Base-by-base conservation (phyloP, 2,888 invertebrate genomes). In the Sphaeridia pumilis region DNA sequence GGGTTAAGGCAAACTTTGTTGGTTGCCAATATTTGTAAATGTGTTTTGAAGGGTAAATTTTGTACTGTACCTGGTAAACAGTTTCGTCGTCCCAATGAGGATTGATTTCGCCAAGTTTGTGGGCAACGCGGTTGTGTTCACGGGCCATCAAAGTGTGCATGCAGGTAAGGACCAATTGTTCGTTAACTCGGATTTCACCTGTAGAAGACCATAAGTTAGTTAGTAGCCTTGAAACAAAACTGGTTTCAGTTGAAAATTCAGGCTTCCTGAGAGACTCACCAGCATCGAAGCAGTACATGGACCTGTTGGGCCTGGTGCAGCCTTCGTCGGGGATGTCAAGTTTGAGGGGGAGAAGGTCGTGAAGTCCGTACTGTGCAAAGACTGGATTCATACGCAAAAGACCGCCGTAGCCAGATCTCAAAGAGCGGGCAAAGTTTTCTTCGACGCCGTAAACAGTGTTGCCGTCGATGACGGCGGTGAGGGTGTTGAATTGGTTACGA, bases 71-170 rank as follows among this genome's bases (percentile, higher is more conserved):
- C 69, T 90, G 90, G 76, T 83, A 92, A 1, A 90, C 71, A 0
- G 84, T 89, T 72, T 92, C 92, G 67, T 92, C 92, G 67, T 89
- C 87, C 92, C 90, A 92, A 69, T 87, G 88, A 0, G 87, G 87
- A 72, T 93, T 92, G 4, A 92, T 78, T 46, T 78, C 78, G 0
- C 82, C 78, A 35, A 94, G 71, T 4, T 74, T 82, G 48, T 77
- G 78, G 0, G 92, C 90, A 0, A 88, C 72, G 55, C 87, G 76
- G 72, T 94, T 94, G 70, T 94, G 93, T 69, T 93, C 88, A 54
- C 90, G 75, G 0, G 90, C 87, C 83, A 88, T 82, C 31, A 90
- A 70, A 0, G 89, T 89, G 69, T 92, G 90, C 87, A 90, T 88
- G 61, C 87, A 87, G 0, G 90, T 83, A 49, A 92, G 72, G 0